Base-by-base conservation (phyloP, 2,888 invertebrate genomes). In the Leuctra nigra region DNA sequence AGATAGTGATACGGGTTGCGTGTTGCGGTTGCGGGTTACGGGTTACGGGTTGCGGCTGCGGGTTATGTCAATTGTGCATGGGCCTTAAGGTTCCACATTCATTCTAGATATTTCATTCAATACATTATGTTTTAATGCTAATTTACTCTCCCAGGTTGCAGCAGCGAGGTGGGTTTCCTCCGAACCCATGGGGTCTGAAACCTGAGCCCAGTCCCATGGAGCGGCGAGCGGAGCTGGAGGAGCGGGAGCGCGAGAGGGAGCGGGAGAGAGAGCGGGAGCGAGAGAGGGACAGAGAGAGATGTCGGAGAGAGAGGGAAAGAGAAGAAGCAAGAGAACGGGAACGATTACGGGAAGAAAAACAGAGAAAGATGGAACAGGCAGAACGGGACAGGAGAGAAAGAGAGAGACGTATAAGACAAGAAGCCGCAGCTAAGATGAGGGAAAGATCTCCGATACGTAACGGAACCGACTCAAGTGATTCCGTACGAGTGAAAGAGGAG, bases 371-470 rank as follows among this genome's bases (percentile, higher is more conserved):
- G 46, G 62, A 60, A 54, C 41, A 41, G 13, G 58, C 54, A 25
- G 74, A 75, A 62, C 67, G 74, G 23, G 73, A 75, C 61, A 69
- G 73, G 63, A 64, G 75, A 39, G 83, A 82, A 62, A 70, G 84
- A 7, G 79, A 78, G 63, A 69, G 79, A 58, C 70, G 76, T 63
- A 78, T 78, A 61, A 22, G 53, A 29, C 41, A 53, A 25, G 38
- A 44, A 16, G 57, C 52, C 11, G 36, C 53, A 4, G 35, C 50
- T 4, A 63, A 66, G 3, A 65, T 69, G 18, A 69, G 84, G 3
- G 85, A 85, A 61, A 78, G 91, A 53, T 90, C 90, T 4, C 91
- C 91, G 3, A 72, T 89, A 54, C 78, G 90, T 24, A 88, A 86
- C 68, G 87, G 87, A 6, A 69, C 71, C 73, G 72, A 54, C 73